These are phyloP conservation scores for Cordylochernes scorpioides DNA, from an alignment of 2,888 invertebrate genomes.

Conservation along the genomic window DNA sequence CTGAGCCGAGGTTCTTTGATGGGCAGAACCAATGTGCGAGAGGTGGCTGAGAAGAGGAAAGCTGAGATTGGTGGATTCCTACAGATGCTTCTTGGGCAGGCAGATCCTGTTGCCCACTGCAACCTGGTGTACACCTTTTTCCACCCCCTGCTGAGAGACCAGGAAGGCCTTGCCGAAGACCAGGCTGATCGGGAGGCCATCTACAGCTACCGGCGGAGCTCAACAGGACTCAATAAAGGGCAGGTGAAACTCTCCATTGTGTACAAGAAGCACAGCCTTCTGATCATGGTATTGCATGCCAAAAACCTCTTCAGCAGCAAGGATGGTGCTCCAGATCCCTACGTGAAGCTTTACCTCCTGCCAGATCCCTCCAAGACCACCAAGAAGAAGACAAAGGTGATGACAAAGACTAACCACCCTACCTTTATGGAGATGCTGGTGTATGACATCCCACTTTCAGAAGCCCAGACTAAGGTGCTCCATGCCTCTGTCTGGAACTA, in stretches of 20 bases:
- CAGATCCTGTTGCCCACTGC: conserved; percentile 69
- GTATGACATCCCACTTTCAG: conserved; percentile 10
- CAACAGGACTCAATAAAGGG: conserved; percentile 27
- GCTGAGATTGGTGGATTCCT: conserved; percentile 67
- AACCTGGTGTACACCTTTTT: conserved; percentile 96
- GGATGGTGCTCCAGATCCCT: conserved; percentile 28
- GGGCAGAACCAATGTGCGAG: conserved; percentile 74
- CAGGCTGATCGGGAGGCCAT: conserved; percentile 1
- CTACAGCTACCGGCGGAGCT: conserved; percentile 5
- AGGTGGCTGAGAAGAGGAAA: conserved; percentile 76
- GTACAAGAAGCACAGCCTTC: conserved; percentile 42
- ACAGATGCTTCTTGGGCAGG: conserved; percentile 50
- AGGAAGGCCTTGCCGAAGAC: conserved; percentile 41
- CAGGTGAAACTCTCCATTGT: conserved; percentile 50
- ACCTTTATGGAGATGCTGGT: conserved; percentile 45
- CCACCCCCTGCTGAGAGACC: conserved; percentile 77
- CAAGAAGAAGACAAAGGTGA: conserved; percentile 81
- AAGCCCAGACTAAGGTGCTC: conserved; percentile 25
- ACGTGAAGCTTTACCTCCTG: conserved; percentile 42
- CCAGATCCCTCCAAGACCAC: conserved; percentile 75
- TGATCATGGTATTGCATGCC: conserved; percentile 67
- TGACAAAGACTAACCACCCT: conserved; percentile 71
- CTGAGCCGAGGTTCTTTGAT: conserved; percentile 15
- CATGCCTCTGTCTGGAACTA: conserved; percentile 87
- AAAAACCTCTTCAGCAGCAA: conserved; percentile 49